Conservation (phyloP, 1,140 invertebrate genomes). For the Heterodera carotae region DNA sequence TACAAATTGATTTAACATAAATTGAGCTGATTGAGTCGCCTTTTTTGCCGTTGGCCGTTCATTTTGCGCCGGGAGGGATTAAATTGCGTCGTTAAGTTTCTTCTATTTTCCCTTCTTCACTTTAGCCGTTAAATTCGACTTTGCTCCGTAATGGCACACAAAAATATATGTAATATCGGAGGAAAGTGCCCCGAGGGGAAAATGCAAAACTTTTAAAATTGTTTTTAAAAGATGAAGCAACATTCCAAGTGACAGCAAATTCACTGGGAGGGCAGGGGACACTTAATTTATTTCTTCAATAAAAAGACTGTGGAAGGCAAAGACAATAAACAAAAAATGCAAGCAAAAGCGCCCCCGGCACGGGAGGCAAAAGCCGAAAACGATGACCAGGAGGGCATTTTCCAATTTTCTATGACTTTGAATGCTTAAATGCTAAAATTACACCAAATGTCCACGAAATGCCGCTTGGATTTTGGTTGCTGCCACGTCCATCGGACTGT, state of each 20-base stretch:
- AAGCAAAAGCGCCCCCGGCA: neutral
- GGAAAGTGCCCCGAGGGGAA: neutral
- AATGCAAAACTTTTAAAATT: no score
- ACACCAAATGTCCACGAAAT: conserved; percentile 55
- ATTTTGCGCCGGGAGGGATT: neutral
- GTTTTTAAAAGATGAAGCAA: no score
- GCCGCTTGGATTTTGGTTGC: conserved; percentile 65
- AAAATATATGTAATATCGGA: neutral
- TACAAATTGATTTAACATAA: no score
- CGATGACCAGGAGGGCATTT: no score
- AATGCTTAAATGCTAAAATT: neutral
- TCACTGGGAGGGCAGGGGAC: no score
- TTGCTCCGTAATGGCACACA: no score
- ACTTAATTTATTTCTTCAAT: neutral
- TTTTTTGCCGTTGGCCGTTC: neutral
- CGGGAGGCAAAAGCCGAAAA: no score
- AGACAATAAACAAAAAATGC: neutral
- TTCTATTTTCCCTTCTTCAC: neutral
- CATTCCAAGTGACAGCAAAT: no score
- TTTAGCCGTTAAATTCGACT: neutral
- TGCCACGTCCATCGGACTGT: conserved; percentile 53
- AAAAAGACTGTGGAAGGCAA: neutral
- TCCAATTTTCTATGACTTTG: no score
- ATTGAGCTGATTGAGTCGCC: no score
- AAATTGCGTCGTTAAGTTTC: neutral